Conservation (phyloP, 2,797 vertebrate genomes). For the Dicrostonyx torquatus region DNA sequence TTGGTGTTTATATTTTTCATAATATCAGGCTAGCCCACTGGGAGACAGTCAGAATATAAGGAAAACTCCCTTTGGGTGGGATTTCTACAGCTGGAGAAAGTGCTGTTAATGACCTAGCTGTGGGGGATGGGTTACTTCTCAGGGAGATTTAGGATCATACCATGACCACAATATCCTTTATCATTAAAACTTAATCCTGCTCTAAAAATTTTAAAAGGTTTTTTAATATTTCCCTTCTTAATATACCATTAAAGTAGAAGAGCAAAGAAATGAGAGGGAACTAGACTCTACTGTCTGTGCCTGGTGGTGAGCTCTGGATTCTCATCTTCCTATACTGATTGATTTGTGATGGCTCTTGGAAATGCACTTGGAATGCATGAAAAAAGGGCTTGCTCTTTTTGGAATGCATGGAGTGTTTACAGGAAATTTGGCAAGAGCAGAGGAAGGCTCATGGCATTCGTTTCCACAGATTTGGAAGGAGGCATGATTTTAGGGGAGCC, state of each 20-base stretch:
- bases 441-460: conserved; percentile 11
- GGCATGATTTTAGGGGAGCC: conserved; percentile 23
- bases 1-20: not conserved
- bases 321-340: not conserved
- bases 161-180: conserved; percentile 29
- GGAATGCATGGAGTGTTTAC: conserved; percentile 23
- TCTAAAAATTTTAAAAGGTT: conserved; percentile 32
- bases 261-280: conserved; percentile 15
- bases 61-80: not conserved
- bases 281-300: not conserved
- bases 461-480: conserved; percentile 62
- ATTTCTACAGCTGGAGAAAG: conserved; percentile 47
- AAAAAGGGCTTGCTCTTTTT: conserved; percentile 28
- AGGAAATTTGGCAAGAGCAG: conserved; percentile 58
- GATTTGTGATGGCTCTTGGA: conserved; percentile 52
- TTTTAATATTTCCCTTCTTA: not conserved
- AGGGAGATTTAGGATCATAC: conserved; percentile 22
- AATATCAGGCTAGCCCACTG: not conserved
- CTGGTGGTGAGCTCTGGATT: not conserved
- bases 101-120: conserved; percentile 37
- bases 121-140: conserved; percentile 36
- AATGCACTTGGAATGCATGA: conserved; percentile 52
- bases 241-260: conserved; percentile 39
- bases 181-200: conserved; percentile 54
- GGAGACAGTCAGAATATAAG: not conserved